A percentile compares a stretch with the other conserved stretches of the same genome.
Conservation (phyloP, 2,888 invertebrate genomes). For the Chrysolina americana region DNA sequence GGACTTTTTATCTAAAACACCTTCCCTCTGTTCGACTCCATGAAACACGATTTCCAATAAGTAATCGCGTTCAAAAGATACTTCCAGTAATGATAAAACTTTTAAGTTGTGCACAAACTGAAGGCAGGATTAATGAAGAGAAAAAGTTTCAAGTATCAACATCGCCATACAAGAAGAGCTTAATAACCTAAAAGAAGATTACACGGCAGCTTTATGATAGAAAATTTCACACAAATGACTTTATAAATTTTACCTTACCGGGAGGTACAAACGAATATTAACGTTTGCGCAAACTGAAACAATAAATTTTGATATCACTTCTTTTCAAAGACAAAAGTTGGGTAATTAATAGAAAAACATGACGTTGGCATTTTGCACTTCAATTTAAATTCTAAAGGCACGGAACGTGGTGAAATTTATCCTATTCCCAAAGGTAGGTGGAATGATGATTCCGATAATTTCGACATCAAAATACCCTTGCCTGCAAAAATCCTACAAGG, state of each 20-base stretch:
- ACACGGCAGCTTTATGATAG: constrained; percentile 43
- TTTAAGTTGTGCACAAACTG: constrained; percentile 51
- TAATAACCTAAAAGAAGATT: constrained; percentile 45
- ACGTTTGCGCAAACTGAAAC: not conserved
- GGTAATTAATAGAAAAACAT: not conserved
- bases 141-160: constrained; percentile 49
- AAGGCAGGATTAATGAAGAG: constrained; percentile 59
- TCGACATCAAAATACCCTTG: no score
- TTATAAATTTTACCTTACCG: constrained; percentile 41
- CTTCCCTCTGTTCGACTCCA: constrained; percentile 1
- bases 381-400: no score
- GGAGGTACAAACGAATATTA: constrained; percentile 21
- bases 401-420: no score
- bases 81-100: constrained; percentile 60
- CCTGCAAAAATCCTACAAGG: no score
- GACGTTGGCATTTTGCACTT: not conserved
- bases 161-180: constrained; percentile 43
- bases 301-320: not conserved
- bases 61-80: constrained; percentile 40
- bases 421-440: no score
- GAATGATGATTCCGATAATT: no score
- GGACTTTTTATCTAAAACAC: constrained; percentile 11
- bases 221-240: constrained; percentile 42
- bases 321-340: not conserved
- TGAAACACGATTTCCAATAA: constrained; percentile 22